Evolutionary conservation across 2,888 invertebrate species (phyloP), one percentile per base, ranked within the genome.

Genomic region (Allygus modestus): DNA sequence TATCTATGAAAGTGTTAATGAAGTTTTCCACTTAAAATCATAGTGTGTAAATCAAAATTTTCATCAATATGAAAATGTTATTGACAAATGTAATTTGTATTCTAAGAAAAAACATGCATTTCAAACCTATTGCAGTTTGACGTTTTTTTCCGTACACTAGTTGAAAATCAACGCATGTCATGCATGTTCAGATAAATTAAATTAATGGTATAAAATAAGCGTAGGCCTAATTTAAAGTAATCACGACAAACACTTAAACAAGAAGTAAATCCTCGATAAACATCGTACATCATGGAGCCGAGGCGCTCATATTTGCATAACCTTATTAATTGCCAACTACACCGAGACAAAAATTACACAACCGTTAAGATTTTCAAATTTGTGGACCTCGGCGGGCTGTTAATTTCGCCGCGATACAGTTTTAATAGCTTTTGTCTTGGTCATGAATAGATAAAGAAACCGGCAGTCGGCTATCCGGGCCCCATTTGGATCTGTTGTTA

Each of bases 381-480:
- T 71, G 28, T 77, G 33, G 15, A 77, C 41, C 28, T 33, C 71
- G 23, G 75, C 43, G 75, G 46, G 75, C 75, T 46, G 75, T 77
- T 77, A 37, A 77, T 77, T 77, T 77, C 23, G 4, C 28, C 5
- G 46, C 28, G 75, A 77, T 77, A 46, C 75, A 77, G 31, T 58
- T 79, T 79, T 79, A 79, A 79, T 79, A 31, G 79, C 58, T 31
- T 51, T 54, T 37, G 77, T 58, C 58, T 7, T 33, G 79, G 79
- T 23, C 28, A 58, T 79, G 79, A 79, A 79, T 79, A 79, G 51
- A 79, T 79, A 79, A 58, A 77, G 77, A 2, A 37, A 77, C 37
- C 33, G 43, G 20, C 41, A 46, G 9, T 58, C 69, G 69, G 11
- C 28, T 37, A 41, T 41, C 41, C 58, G 31, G 11, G 79, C 12